A percentile compares a stretch with the other conserved stretches of the same genome.
Evolutionary conservation across 2,113 vertebrate species (phyloP).

Genomic region (Psophia crepitans): DNA sequence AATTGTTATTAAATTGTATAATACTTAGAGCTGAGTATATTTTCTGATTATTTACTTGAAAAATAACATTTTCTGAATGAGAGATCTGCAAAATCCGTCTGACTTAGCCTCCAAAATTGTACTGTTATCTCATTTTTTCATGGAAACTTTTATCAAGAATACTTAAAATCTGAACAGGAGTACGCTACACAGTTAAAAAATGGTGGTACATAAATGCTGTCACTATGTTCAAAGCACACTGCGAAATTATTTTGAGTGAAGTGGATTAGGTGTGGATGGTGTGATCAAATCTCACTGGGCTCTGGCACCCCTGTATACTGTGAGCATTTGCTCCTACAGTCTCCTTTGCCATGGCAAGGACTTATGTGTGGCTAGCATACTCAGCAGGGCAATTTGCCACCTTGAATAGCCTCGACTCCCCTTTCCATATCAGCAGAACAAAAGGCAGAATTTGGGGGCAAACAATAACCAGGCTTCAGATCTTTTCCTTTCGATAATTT

Average conservation of each 20-base stretch:
- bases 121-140: background rate
- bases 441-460: background rate
- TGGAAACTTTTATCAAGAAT: background rate
- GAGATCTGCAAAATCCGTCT: background rate
- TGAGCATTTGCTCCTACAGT: background rate
- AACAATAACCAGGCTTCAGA: background rate
- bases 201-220: background rate
- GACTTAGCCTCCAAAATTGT: background rate
- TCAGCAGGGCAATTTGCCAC: background rate
- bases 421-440: background rate
- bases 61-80: background rate
- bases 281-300: background rate
- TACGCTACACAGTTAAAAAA: background rate
- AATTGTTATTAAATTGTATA: background rate
- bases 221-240: background rate
- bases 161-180: background rate
- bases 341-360: background rate
- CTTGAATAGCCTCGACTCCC: background rate
- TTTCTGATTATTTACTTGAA: background rate
- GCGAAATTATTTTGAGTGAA: background rate
- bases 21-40: background rate
- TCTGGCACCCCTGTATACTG: background rate
- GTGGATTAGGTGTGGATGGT: background rate
- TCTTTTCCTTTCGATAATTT: background rate
- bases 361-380: background rate